These are phyloP conservation scores for Serripes groenlandicus DNA, from an alignment of 2,888 invertebrate genomes.

Conservation along the genomic window DNA sequence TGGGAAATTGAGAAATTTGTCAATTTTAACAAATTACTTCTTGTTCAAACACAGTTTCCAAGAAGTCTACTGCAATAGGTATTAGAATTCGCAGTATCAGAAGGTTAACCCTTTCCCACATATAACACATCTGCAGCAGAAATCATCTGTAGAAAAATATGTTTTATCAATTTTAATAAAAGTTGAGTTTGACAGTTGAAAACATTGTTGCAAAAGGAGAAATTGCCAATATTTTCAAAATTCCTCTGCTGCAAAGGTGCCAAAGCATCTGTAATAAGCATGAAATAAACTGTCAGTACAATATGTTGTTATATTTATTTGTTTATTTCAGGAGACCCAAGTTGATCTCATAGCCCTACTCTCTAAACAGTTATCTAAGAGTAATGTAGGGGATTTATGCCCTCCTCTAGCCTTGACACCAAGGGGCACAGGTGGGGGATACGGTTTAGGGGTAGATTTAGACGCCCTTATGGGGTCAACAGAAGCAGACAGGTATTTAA, in stretches of 20 bases:
- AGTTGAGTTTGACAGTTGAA: background rate
- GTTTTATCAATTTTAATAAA: too few relatives aligned
- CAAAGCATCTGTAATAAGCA: background rate
- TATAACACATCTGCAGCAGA: too few relatives aligned
- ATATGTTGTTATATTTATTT: background rate
- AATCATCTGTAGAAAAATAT: too few relatives aligned
- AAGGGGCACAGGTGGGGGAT: conserved; percentile 84
- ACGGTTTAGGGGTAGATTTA: conserved; percentile 84
- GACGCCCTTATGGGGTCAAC: conserved; percentile 77
- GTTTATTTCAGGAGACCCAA: conserved; percentile 53
- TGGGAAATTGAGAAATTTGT: too few relatives aligned
- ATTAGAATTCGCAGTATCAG: too few relatives aligned
- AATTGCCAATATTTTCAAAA: background rate
- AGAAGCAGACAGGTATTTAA: conserved; percentile 74
- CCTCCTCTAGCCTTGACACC: conserved; percentile 83
- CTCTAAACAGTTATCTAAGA: conserved; percentile 79
- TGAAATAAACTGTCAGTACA: background rate
- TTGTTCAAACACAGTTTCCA: too few relatives aligned
- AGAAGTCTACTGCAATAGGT: too few relatives aligned
- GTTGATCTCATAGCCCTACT: conserved; percentile 77
- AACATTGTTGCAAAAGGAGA: conserved; percentile 1
- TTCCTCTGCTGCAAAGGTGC: background rate
- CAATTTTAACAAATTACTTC: too few relatives aligned
- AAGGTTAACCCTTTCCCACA: too few relatives aligned
- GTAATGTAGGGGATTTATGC: conserved; percentile 80